Evolutionary conservation across 2,113 vertebrate genomes (phyloP), one percentile per base, ranked within the genome.

Genomic region (Pyxicephalus adspersus): DNA sequence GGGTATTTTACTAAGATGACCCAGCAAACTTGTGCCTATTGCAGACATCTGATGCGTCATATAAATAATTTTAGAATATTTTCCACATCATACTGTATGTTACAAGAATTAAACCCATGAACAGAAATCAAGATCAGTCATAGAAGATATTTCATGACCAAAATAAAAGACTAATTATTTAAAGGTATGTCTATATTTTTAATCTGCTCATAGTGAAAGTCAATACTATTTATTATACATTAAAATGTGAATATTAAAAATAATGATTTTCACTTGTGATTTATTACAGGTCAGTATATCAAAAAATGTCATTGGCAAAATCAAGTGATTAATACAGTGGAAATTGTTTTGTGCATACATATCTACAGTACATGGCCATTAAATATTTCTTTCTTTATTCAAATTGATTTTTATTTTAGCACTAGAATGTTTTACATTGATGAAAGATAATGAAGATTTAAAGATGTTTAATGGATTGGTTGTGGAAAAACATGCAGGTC

Each of bases 171-270:
- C 31, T 75, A 45, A 75, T 76, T 50, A 61, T 51, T 76, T 64
- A 64, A 65, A 17, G 8, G 5, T 45, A 25, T 64, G 73, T 76
- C 57, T 28, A 76, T 76, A 60, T 76, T 76, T 60, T 63, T 76
- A 64, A 76, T 76, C 74, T 76, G 31, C 34, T 63, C 38, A 7
- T 76, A 34, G 38, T 38, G 50, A 38, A 20, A 64, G 34, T 76
- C 74, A 64, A 64, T 76, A 76, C 45, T 76, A 54, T 64, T 76
- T 64, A 64, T 76, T 64, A 64, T 51, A 76, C 60, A 64, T 34
- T 63, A 64, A 76, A 76, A 38, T 51, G 58, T 51, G 58, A 76
- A 76, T 76, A 76, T 64, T 76, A 76, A 76, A 63, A 76, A 51
- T 64, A 76, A 64, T 64, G 58, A 75, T 75, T 51, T 76, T 64